A percentile compares a stretch with the other conserved stretches of the same genome.
These are phyloP conservation scores for Pinna nobilis DNA, from an alignment of 1,140 invertebrate species.

Conservation along the genomic window DNA sequence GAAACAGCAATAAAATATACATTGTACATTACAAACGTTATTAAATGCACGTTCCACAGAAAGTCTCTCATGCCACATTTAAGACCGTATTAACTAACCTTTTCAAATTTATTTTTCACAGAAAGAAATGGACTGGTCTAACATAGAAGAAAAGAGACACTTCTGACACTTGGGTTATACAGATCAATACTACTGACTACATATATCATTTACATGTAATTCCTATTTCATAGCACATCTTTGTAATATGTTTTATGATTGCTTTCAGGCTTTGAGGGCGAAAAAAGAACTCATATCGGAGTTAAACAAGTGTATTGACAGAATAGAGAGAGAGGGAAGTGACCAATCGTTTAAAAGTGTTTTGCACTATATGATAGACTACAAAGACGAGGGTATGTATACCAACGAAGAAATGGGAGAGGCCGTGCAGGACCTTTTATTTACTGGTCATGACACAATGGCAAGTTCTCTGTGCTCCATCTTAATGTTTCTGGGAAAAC, in stretches of 20 bases:
- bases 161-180: too few species aligned
- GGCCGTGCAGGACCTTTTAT: constrained; percentile 55
- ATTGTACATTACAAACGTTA: too few species aligned
- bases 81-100: too few species aligned
- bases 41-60: too few species aligned
- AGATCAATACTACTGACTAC: too few species aligned
- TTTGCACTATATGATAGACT: constrained; percentile 36
- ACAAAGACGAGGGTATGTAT: constrained; percentile 17
- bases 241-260: neutral
- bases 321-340: constrained; percentile 22
- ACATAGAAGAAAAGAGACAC: too few species aligned
- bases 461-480: constrained; percentile 53
- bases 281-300: constrained; percentile 39
- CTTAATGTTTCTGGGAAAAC: constrained; percentile 48
- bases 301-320: constrained; percentile 46
- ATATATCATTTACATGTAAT: too few species aligned
- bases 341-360: constrained; percentile 35
- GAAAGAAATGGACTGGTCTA: too few species aligned
- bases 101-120: too few species aligned
- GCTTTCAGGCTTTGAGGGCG: constrained; percentile 53
- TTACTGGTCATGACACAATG: constrained; percentile 56
- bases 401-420: constrained; percentile 43
- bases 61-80: too few species aligned
- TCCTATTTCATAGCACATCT: too few species aligned
- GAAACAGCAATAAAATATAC: too few species aligned